Percentiles rank a stretch among this genome's conserved stretches.
Evolutionary conservation across 2,797 vertebrate genomes (phyloP).

Genomic region (Hyperoplus lanceolatus): DNA sequence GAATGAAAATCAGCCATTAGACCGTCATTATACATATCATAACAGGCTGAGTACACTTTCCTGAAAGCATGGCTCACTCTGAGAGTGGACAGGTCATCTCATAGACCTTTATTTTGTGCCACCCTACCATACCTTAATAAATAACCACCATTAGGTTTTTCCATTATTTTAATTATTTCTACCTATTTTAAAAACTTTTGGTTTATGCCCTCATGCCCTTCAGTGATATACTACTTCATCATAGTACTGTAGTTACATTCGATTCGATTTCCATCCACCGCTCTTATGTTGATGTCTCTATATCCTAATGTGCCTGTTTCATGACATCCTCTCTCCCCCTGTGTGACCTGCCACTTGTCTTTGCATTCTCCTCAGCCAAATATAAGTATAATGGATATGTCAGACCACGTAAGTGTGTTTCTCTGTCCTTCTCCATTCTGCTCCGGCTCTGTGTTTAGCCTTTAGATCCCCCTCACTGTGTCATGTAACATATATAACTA

Average conservation of each 20-base stretch:
- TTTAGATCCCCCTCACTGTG: conserved; percentile 62
- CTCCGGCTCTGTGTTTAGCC: conserved; percentile 76
- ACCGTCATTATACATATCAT: conserved; percentile 49
- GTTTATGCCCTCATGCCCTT: conserved; percentile 35
- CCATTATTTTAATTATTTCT: conserved; percentile 44
- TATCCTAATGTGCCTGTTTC: conserved; percentile 79
- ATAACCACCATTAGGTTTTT: conserved; percentile 15
- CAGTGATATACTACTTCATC: conserved; percentile 30
- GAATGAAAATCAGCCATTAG: conserved; percentile 31
- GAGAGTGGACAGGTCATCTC: conserved; percentile 51
- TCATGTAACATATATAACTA: conserved; percentile 60
- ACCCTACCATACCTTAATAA: conserved; percentile 30
- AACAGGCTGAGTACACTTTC: conserved; percentile 46
- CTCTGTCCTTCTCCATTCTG: conserved; percentile 79
- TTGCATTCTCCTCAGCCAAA: conserved; percentile 90
- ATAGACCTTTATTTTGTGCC: conserved; percentile 46
- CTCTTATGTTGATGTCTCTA: conserved; percentile 72
- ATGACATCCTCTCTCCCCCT: conserved; percentile 80
- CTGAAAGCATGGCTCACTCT: conserved; percentile 64
- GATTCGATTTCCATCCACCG: conserved; percentile 61
- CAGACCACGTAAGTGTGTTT: conserved; percentile 90
- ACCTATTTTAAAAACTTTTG: conserved; percentile 31
- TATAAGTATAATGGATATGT: conserved; percentile 92
- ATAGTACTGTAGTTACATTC: conserved; percentile 28
- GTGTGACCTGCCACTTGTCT: conserved; percentile 88